phyloP scores from a whole-genome alignment of 2,113 vertebrate genomes.

The Myotis brandtii region DNA sequence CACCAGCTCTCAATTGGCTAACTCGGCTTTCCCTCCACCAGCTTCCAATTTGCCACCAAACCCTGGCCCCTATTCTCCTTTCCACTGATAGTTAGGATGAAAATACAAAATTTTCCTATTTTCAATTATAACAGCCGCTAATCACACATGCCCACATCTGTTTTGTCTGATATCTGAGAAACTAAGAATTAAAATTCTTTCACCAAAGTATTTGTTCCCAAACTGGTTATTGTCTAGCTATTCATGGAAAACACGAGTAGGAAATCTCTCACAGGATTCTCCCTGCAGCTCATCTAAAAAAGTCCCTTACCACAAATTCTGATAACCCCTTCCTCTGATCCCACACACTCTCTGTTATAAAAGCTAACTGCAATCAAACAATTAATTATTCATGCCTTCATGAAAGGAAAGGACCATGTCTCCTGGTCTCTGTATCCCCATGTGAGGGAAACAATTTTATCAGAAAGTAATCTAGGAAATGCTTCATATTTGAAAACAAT shows the following conservation, averaged over 20 bases:
- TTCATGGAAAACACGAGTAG: background rate
- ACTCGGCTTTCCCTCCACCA: background rate
- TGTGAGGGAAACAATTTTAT: background rate
- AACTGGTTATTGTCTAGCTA: background rate
- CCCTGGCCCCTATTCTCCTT: background rate
- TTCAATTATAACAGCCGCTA: background rate
- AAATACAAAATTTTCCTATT: background rate
- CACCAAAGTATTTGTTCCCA: background rate
- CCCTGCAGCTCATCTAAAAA: background rate
- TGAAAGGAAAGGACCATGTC: background rate
- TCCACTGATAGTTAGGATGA: background rate
- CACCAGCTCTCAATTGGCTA: background rate
- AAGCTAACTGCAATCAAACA: background rate
- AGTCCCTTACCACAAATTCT: background rate
- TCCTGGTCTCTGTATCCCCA: background rate
- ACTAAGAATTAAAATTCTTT: constrained; percentile 45
- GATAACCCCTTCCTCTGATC: background rate
- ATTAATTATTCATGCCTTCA: constrained; percentile 23
- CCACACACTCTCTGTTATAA: background rate
- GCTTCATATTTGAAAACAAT: background rate
- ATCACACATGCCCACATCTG: background rate
- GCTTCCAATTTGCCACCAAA: background rate
- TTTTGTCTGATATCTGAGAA: constrained; percentile 3
- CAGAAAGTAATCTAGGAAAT: constrained; percentile 5
- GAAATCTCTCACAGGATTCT: background rate